These are phyloP conservation scores for Nudaria mundana DNA, from an alignment of 2,888 invertebrate genomes.

Conservation along the genomic window DNA sequence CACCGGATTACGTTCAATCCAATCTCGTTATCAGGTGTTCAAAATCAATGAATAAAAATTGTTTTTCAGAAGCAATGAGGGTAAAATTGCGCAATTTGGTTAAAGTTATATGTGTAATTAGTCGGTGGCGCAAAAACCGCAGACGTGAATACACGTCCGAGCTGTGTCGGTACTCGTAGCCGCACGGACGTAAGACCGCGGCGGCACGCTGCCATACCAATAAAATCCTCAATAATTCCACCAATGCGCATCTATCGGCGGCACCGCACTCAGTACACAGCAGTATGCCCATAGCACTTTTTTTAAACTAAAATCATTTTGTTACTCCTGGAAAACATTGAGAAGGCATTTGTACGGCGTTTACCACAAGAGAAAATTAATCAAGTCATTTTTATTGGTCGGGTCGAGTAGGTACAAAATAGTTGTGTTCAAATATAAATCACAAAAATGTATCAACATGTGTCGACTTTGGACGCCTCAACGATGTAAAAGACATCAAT, in stretches of 20 bases:
- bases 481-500: slow-evolving; percentile 13
- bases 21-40: slow-evolving; percentile 44
- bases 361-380: slow-evolving; percentile 8
- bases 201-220: slow-evolving; percentile 34
- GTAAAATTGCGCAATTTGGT: slow-evolving; percentile 61
- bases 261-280: slow-evolving; percentile 38
- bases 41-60: slow-evolving; percentile 43
- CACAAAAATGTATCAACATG: slow-evolving; percentile 7
- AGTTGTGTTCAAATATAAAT: slow-evolving; percentile 13
- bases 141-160: slow-evolving; percentile 51
- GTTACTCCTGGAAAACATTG: slow-evolving; percentile 24
- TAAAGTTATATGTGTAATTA: slow-evolving; percentile 64
- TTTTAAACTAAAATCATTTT: slow-evolving; percentile 24
- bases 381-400: slow-evolving; percentile 1
- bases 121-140: slow-evolving; percentile 49
- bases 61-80: slow-evolving; percentile 39
- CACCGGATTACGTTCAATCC: slow-evolving; percentile 32
- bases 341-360: slow-evolving; percentile 13
- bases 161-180: slow-evolving; percentile 8
- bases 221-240: slow-evolving; percentile 49
- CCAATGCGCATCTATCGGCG: slow-evolving; percentile 47
- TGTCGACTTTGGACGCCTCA: slow-evolving; percentile 3
- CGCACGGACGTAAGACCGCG: slow-evolving; percentile 2
- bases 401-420: slow-evolving; percentile 3
- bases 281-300: slow-evolving; percentile 38